A percentile compares a stretch with the other conserved stretches of the same genome.
Conservation (phyloP, 2,113 vertebrate genomes). For the Entelurus aequoreus region DNA sequence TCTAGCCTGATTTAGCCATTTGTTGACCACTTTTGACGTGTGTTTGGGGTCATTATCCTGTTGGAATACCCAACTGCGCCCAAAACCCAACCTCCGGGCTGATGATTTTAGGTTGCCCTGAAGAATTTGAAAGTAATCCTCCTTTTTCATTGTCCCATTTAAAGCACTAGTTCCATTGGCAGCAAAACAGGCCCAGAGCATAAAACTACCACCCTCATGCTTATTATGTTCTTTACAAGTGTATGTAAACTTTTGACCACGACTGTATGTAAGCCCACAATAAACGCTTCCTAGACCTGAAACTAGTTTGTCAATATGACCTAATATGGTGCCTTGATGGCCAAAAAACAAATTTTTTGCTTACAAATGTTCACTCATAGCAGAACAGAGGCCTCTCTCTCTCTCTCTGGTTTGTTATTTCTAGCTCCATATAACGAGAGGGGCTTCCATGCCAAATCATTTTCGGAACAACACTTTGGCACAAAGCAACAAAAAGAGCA, state of each 20-base stretch:
- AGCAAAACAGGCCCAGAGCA: no score
- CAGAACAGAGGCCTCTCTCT: not conserved
- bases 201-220: no score
- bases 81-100: no score
- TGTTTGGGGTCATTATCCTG: no score
- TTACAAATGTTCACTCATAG: not conserved
- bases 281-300: not conserved
- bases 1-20: no score
- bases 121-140: no score
- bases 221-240: no score
- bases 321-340: not conserved
- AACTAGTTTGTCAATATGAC: not conserved
- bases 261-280: not conserved
- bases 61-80: no score
- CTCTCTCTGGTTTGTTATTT: slow-evolving; percentile 25
- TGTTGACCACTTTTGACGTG: no score
- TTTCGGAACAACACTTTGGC: slow-evolving; percentile 37
- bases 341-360: not conserved
- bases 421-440: slow-evolving; percentile 37
- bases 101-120: no score
- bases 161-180: no score
- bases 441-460: slow-evolving; percentile 42
- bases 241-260: not conserved
- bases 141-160: no score
- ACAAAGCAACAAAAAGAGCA: slow-evolving; percentile 54